Conservation (phyloP, 2,113 vertebrate genomes). For the Gila orcuttii region DNA sequence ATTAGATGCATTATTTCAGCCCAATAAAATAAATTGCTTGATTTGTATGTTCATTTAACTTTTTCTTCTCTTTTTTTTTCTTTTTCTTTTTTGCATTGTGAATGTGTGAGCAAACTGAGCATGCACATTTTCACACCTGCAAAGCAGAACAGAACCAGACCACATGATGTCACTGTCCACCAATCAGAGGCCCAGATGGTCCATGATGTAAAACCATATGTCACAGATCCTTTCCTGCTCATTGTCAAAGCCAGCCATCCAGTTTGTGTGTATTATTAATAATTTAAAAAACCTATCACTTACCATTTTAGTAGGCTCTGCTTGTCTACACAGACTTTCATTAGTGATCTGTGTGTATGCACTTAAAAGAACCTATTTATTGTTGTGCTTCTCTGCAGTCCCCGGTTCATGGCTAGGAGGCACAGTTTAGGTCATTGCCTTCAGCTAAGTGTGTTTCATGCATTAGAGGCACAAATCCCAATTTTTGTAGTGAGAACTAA, state of each 20-base stretch:
- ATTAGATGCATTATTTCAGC: neutral
- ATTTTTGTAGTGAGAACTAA: neutral
- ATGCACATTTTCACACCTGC: conserved; percentile 20
- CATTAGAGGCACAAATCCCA: neutral
- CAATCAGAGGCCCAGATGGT: conserved; percentile 48
- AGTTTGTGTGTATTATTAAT: conserved; percentile 4
- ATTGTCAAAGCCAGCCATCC: neutral
- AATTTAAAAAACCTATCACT: neutral
- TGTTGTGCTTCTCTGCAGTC: neutral
- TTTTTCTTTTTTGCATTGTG: neutral
- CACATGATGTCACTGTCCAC: conserved; percentile 53
- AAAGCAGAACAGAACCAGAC: conserved; percentile 36
- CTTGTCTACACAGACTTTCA: conserved; percentile 19
- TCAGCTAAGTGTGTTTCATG: conserved; percentile 9
- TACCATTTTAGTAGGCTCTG: neutral
- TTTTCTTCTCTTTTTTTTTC: neutral
- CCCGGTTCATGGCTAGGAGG: neutral
- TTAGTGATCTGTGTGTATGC: neutral
- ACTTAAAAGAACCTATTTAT: neutral
- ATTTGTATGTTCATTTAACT: too few species aligned
- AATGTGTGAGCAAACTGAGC: neutral
- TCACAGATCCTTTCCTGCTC: conserved; percentile 32
- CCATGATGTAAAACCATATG: conserved; percentile 37
- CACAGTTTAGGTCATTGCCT: neutral
- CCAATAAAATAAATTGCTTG: neutral